Evolutionary conservation across 2,797 vertebrate genomes (phyloP).

Genomic region (Simalia tracyae): DNA sequence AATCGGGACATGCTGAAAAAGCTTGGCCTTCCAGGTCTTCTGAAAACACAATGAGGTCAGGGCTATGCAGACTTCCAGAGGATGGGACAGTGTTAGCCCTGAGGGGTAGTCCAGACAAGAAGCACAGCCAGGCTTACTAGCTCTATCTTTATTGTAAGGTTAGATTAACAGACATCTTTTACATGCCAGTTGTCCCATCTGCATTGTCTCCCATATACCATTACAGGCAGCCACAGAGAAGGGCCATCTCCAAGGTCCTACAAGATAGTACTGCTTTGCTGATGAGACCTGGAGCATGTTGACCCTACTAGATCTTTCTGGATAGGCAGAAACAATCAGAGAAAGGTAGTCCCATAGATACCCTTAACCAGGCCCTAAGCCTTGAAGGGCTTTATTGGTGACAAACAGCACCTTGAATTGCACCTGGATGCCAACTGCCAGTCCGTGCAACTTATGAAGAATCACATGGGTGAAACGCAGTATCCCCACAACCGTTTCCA

Average conservation of each 20-base stretch:
- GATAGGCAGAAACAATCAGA: not conserved
- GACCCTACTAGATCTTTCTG: not conserved
- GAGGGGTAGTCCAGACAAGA: not conserved
- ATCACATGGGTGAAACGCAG: not conserved
- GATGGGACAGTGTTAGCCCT: not conserved
- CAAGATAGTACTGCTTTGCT: not conserved
- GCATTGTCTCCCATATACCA: not conserved
- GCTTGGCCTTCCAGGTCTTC: not conserved
- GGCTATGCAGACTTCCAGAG: not conserved
- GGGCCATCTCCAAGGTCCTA: not conserved
- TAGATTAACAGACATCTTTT: not conserved
- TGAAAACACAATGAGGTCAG: not conserved
- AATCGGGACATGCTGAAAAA: not conserved
- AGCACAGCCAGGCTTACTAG: not conserved
- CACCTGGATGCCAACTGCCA: not conserved
- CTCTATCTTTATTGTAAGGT: not conserved
- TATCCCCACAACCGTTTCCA: not conserved
- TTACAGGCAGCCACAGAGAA: not conserved
- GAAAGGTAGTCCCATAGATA: not conserved
- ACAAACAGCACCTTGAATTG: not conserved
- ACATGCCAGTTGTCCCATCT: not conserved
- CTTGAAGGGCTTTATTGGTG: not conserved
- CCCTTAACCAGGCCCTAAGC: not conserved
- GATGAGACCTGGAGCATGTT: not conserved
- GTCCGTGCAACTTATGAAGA: not conserved